Base-by-base conservation (phyloP, 2,797 vertebrate genomes). In the Selene dorsalis region DNA sequence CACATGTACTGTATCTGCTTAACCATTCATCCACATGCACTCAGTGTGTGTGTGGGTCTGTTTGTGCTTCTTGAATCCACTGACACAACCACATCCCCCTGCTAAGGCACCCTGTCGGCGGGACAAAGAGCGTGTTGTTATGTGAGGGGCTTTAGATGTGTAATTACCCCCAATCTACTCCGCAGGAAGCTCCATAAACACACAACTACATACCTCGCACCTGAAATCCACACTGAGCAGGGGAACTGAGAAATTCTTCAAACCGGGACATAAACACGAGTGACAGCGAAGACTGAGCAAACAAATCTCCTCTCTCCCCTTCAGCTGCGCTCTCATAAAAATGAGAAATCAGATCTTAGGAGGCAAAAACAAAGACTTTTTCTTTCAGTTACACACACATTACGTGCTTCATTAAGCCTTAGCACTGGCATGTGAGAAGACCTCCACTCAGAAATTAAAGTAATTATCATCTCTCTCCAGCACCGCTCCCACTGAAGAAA, bases 131-230 rank as follows among this genome's bases (percentile, higher is more conserved):
- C 1, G 55, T 70, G 77, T 84, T 91, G 83, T 91, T 88, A 63
- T 79, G 80, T 4, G 62, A 75, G 71, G 75, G 71, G 80, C 80
- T 83, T 90, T 76, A 88, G 84, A 91, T 79, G 84, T 87, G 84
- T 90, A 90, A 93, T 92, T 90, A 88, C 82, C 84, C 85, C 75
- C 82, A 85, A 90, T 88, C 82, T 88, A 69, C 81, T 72, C 87
- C 58, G 75, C 84, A 85, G 88, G 89, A 90, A 87, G 75, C 81
- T 78, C 79, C 79, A 87, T 86, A 89, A 93, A 89, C 83, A 88
- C 86, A 80, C 65, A 62, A 53, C 73, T 55, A 52, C 73, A 87
- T 73, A 88, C 73, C 71, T 72, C 35, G 47, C 82, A 85, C 84
- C 80, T 86, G 80, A 87, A 77, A 82, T 73, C 77, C 75, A 74